These are phyloP conservation scores for Neocrepidodera transversa DNA, from an alignment of 2,888 invertebrate genomes.

Conservation along the genomic window DNA sequence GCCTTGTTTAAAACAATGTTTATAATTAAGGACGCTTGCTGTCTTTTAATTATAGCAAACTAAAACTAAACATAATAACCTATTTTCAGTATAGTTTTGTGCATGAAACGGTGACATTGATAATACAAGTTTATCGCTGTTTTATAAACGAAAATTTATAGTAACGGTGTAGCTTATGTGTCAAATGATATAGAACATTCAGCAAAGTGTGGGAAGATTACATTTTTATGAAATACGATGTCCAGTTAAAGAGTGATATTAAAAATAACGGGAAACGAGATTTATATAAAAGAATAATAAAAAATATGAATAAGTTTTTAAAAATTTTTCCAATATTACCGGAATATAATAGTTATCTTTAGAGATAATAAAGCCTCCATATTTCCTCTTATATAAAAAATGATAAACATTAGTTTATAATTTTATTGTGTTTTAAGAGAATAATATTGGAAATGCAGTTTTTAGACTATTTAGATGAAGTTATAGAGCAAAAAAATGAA, in stretches of 20 bases:
- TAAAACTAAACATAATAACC: constrained; percentile 2
- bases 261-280: neutral
- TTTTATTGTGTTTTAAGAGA: too few relatives aligned
- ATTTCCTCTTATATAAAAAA: too few relatives aligned
- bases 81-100: constrained; percentile 14
- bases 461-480: neutral
- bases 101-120: constrained; percentile 13
- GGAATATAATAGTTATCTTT: too few relatives aligned
- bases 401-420: too few relatives aligned
- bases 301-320: neutral
- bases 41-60: constrained; percentile 7
- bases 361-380: too few relatives aligned
- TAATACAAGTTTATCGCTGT: constrained; percentile 1
- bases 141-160: constrained; percentile 10
- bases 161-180: constrained; percentile 2
- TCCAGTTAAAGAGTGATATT: neutral
- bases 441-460: too few relatives aligned
- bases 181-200: neutral
- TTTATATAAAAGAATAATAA: neutral
- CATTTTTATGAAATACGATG: constrained; percentile 1
- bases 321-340: too few relatives aligned
- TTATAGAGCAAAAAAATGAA: neutral
- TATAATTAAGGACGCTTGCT: neutral
- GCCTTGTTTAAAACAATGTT: neutral
- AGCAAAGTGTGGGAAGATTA: neutral